Conservation (phyloP, 2,888 invertebrate genomes). For the Brenthis hecate region DNA sequence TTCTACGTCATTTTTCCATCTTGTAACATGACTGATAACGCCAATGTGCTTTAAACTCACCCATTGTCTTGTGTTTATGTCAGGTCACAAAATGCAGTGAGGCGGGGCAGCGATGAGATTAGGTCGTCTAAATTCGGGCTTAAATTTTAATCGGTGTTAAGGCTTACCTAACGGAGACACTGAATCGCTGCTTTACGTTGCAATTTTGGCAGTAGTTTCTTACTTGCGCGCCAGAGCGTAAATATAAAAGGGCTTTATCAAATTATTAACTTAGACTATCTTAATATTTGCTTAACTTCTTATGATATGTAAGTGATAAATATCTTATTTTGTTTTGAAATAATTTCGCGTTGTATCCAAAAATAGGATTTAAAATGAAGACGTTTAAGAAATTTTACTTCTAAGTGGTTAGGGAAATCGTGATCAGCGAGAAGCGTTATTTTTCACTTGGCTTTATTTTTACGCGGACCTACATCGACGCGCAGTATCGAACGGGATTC, state of each 20-base stretch:
- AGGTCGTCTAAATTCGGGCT: constrained; percentile 74
- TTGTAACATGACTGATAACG: constrained; percentile 46
- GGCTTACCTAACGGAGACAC: constrained; percentile 60
- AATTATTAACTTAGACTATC: constrained; percentile 24
- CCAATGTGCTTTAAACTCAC: constrained; percentile 59
- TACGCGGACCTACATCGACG: constrained; percentile 71
- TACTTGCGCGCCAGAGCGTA: constrained; percentile 56
- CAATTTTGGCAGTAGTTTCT: constrained; percentile 65
- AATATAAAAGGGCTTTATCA: constrained; percentile 43
- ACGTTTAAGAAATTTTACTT: constrained; percentile 20
- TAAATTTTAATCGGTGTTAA: constrained; percentile 75
- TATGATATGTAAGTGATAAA: background rate
- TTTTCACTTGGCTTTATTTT: constrained; percentile 79
- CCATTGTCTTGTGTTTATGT: constrained; percentile 62
- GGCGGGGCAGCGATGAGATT: constrained; percentile 69
- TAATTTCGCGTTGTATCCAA: too few species aligned
- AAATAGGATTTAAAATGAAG: constrained; percentile 2
- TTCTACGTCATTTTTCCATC: background rate
- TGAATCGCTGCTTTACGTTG: constrained; percentile 56
- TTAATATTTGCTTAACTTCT: constrained; percentile 3
- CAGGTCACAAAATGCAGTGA: constrained; percentile 66
- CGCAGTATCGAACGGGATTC: constrained; percentile 78
- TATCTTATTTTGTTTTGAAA: too few species aligned
- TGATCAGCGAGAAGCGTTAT: constrained; percentile 61
- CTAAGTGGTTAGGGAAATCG: constrained; percentile 44